Base-by-base conservation (phyloP, 2,797 vertebrate species). In the Smutsia gigantea region DNA sequence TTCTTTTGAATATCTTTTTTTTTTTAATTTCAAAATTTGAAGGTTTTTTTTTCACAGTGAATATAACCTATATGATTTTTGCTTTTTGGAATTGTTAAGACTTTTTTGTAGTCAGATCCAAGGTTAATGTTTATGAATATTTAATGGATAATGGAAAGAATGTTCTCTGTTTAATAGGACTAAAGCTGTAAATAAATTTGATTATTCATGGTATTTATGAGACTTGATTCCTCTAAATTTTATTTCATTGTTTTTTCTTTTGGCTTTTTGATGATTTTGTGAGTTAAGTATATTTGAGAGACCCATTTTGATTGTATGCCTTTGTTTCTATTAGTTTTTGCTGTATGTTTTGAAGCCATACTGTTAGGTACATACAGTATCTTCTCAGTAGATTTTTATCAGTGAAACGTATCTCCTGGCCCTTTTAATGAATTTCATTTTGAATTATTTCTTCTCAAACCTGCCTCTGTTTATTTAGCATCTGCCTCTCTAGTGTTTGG, bases 21-120 rank as follows among this genome's bases (percentile, higher is more conserved):
- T 71, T n/a, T 49, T 39, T 1, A 11, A 57, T 53, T 66, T 83
- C 34, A 68, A 61, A 57, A 61, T 68, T 61, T 5, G 46, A 46
- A 46, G 46, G 46, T 46, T 46, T 46, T 46, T 46, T 46, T 46
- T 46, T 46, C 46, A 46, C 7, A 37, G 31, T 92, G 34, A 93
- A 78, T 79, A 2, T 53, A 87, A 11, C 25, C 25, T 59, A 3
- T 42, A 34, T 82, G 29, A 51, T 34, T 83, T 94, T 71, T 77
- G 46, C 5, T 77, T 93, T 85, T 81, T 14, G 13, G 51, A 87
- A 83, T 94, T 87, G 37, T 93, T 89, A 61, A 85, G 17, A 81
- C 82, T 85, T 69, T 6, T 86, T 91, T 37, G 14, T 74, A 21
- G 5, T 57, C 51, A 90, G 51, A 78, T 59, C 34, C 2, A 82